phyloP scores from a whole-genome alignment of 2,113 vertebrate species.

The Jacana jacana region DNA sequence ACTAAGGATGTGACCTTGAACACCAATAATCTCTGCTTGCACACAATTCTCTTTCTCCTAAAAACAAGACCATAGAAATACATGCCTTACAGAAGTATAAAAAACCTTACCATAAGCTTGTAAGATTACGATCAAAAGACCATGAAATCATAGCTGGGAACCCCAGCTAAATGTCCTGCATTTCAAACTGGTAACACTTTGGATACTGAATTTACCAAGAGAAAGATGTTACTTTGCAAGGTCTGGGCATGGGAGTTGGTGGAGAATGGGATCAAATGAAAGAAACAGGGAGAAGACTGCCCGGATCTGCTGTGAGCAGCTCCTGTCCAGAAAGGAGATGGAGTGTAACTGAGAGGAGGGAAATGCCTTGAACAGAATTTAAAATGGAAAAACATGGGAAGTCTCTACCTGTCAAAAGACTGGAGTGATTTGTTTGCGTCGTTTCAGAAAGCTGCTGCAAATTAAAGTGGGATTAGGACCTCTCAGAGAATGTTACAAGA shows the following conservation, averaged over 20 bases:
- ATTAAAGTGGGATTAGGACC: slow-evolving; percentile 1
- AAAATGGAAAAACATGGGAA: not conserved
- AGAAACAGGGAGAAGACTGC: not conserved
- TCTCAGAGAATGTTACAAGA: slow-evolving; percentile 2
- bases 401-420: not conserved
- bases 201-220: not conserved
- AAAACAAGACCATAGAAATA: not conserved
- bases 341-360: not conserved
- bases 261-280: not conserved
- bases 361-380: not conserved
- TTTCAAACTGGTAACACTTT: not conserved
- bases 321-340: not conserved
- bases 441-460: slow-evolving; percentile 17
- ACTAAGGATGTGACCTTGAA: not conserved
- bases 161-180: not conserved
- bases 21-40: not conserved
- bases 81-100: not conserved
- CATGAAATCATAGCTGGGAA: not conserved
- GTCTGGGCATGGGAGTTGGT: not conserved
- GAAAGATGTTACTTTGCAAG: not conserved
- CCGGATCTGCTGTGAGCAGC: not conserved
- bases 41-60: not conserved
- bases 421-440: not conserved
- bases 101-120: not conserved
- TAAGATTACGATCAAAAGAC: not conserved